These are phyloP conservation scores for Philereme vetulata DNA, from an alignment of 2,888 invertebrate genomes.

Conservation along the genomic window DNA sequence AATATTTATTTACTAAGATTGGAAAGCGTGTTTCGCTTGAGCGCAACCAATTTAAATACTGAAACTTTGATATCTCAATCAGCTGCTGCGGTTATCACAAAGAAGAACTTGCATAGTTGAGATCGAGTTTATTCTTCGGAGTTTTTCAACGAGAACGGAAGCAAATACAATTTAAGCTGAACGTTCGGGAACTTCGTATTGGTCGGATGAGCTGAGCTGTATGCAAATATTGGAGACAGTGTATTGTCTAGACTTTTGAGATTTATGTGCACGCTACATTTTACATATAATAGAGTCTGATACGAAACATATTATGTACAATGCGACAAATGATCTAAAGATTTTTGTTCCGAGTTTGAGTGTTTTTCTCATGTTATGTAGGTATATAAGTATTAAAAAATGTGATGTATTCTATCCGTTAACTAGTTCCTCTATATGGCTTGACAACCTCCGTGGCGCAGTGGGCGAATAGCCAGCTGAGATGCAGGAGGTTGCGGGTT, in stretches of 20 bases:
- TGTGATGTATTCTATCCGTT: no score
- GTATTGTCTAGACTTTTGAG: background rate
- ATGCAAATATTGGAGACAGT: background rate
- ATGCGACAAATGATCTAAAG: no score
- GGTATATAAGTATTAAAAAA: no score
- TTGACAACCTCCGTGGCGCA: no score
- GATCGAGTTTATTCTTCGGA: slow-evolving; percentile 4
- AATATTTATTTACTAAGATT: slow-evolving; percentile 5
- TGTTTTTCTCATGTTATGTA: no score
- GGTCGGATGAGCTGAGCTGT: background rate
- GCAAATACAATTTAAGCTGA: slow-evolving; percentile 18
- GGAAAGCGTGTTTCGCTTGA: slow-evolving; percentile 1
- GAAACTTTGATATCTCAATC: slow-evolving; percentile 23
- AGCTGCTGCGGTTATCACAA: slow-evolving; percentile 22
- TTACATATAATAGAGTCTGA: no score
- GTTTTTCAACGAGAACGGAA: slow-evolving; percentile 12
- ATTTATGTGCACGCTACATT: no score
- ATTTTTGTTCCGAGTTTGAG: no score
- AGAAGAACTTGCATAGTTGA: slow-evolving; percentile 16
- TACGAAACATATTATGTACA: no score
- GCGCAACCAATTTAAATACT: slow-evolving; percentile 8
- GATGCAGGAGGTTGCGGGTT: no score
- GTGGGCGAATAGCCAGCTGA: no score
- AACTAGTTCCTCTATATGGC: no score
- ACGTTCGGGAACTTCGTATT: slow-evolving; percentile 1